phyloP scores from a whole-genome alignment of 1,140 invertebrate species.

The Bombus sylvicola region DNA sequence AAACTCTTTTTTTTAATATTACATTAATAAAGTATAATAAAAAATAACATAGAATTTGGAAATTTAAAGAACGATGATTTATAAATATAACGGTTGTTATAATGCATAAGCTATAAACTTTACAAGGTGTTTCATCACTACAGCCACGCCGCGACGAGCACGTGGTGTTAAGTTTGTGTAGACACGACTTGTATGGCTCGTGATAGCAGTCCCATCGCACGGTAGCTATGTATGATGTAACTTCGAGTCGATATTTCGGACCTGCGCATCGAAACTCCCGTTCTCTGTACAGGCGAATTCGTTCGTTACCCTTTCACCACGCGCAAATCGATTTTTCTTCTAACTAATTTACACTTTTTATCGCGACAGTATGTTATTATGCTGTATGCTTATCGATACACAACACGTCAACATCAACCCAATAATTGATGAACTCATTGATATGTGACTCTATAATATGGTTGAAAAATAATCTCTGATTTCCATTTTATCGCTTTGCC shows the following conservation, averaged over 20 bases:
- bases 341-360: neutral
- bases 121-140: slow-evolving; percentile 17
- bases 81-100: no score
- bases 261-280: neutral
- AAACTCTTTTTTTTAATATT: neutral
- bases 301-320: slow-evolving; percentile 29
- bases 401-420: neutral
- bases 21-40: neutral
- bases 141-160: slow-evolving; percentile 33
- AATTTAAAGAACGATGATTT: neutral
- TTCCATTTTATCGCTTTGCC: neutral
- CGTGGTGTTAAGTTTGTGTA: slow-evolving; percentile 49
- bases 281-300: neutral
- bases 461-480: neutral
- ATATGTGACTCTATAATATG: neutral
- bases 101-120: neutral
- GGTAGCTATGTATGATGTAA: slow-evolving; percentile 64
- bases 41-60: no score
- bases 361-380: neutral
- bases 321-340: slow-evolving; percentile 10
- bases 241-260: slow-evolving; percentile 61
- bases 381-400: neutral
- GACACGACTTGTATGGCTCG: slow-evolving; percentile 64
- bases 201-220: slow-evolving; percentile 30
- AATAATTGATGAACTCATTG: neutral